A percentile compares a stretch with the other conserved stretches of the same genome.
Conservation (phyloP, 2,888 invertebrate species). For the Neuroscelio doddi region DNA sequence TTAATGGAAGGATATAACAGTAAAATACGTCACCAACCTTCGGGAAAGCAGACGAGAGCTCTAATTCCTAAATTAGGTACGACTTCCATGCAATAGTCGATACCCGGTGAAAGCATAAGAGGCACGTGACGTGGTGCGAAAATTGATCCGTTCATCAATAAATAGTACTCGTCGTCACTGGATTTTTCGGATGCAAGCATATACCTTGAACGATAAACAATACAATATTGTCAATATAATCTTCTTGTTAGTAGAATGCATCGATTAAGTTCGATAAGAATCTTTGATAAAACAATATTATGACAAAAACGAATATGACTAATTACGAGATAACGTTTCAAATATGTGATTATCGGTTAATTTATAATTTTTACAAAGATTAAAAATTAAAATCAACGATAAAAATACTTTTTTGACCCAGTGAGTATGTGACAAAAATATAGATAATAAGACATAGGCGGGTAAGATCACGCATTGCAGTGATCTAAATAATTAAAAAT, state of each 20-base stretch:
- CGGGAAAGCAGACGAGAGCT: slow-evolving; percentile 74
- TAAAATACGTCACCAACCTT: slow-evolving; percentile 51
- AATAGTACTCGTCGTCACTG: slow-evolving; percentile 75
- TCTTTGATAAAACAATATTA: no score
- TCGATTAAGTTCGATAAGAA: no score
- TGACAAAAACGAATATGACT: slow-evolving; percentile 3
- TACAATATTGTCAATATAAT: background rate
- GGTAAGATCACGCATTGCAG: no score
- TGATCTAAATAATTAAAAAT: no score
- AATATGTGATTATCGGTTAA: background rate
- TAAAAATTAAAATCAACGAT: no score
- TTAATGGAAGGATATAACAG: background rate
- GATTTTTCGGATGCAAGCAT: slow-evolving; percentile 73
- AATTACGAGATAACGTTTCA: background rate
- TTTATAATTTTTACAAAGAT: background rate
- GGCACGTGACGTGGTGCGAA: slow-evolving; percentile 74
- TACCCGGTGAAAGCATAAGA: slow-evolving; percentile 72
- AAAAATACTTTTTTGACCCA: no score
- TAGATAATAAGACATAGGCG: no score
- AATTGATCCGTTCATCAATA: slow-evolving; percentile 76
- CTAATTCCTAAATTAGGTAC: slow-evolving; percentile 73
- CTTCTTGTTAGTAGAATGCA: no score
- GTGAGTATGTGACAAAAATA: no score
- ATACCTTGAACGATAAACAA: slow-evolving; percentile 71
- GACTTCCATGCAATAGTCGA: slow-evolving; percentile 77